These are phyloP conservation scores for Melanotaenia maccullochi DNA, from an alignment of 2,797 vertebrate genomes.

Conservation along the genomic window DNA sequence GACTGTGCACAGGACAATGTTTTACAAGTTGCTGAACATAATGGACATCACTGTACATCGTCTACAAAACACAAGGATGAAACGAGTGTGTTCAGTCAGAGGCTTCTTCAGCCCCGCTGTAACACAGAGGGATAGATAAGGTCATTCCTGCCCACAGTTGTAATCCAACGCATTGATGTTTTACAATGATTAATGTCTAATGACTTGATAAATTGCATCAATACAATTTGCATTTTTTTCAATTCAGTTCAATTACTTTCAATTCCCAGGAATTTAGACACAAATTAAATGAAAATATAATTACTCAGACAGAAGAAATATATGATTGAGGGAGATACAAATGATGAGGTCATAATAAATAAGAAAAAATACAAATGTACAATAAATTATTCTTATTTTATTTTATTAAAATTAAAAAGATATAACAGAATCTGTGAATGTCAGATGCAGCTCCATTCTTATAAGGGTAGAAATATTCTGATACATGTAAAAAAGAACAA, in stretches of 20 bases:
- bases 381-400: not conserved
- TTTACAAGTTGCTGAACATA: not conserved
- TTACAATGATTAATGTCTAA: not conserved
- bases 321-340: not conserved
- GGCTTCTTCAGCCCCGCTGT: not conserved
- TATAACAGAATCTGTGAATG: no score
- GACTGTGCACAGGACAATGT: not conserved
- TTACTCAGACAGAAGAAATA: not conserved
- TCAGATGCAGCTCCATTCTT: no score
- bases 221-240: not conserved
- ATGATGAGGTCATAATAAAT: not conserved
- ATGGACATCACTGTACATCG: not conserved
- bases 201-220: not conserved
- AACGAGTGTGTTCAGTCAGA: not conserved
- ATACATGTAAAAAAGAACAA: not conserved
- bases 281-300: not conserved
- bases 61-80: not conserved
- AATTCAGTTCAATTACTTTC: not conserved
- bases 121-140: no score
- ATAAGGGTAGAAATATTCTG: not conserved
- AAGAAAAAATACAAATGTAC: not conserved
- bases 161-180: not conserved
- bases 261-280: slow-evolving; percentile 1
- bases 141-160: no score
- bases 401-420: no score